These are phyloP conservation scores for Palythoa grandiflora DNA, from an alignment of 92 coral and sea anemone genomes.

Conservation along the genomic window DNA sequence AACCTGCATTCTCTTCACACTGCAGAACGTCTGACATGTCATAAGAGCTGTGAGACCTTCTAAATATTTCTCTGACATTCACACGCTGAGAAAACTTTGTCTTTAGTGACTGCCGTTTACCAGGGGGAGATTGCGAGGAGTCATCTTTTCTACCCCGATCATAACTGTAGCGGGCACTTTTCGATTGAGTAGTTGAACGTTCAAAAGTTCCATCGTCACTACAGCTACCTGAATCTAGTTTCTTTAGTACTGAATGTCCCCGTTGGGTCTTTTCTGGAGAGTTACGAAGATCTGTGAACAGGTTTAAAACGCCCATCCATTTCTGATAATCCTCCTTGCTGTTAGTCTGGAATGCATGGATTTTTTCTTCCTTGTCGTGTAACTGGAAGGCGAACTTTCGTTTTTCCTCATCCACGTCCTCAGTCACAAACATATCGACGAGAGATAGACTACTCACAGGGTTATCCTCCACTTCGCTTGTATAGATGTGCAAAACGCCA, in stretches of 20 bases:
- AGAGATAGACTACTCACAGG: slow-evolving; percentile 70
- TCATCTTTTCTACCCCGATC: slow-evolving; percentile 69
- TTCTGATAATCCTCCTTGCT: slow-evolving; percentile 77
- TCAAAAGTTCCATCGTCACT: slow-evolving; percentile 65
- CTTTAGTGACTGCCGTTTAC: slow-evolving; percentile 73
- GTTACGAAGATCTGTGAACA: slow-evolving; percentile 79
- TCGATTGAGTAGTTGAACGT: slow-evolving; percentile 63
- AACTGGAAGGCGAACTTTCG: slow-evolving; percentile 72
- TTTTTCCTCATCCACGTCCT: slow-evolving; percentile 68
- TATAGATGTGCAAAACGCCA: slow-evolving; percentile 83
- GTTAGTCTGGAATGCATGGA: slow-evolving; percentile 66
- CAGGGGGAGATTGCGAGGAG: slow-evolving; percentile 65
- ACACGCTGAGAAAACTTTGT: slow-evolving; percentile 79
- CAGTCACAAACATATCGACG: slow-evolving; percentile 87
- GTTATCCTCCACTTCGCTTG: slow-evolving; percentile 72
- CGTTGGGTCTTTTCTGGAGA: slow-evolving; percentile 60
- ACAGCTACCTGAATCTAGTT: slow-evolving; percentile 47
- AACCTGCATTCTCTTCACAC: slow-evolving; percentile 55
- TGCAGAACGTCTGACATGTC: slow-evolving; percentile 66
- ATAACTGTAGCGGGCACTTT: slow-evolving; percentile 58
- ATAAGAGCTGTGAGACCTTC: slow-evolving; percentile 81
- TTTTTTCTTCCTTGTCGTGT: slow-evolving; percentile 77
- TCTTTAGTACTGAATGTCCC: slow-evolving; percentile 19
- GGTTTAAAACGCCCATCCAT: slow-evolving; percentile 80
- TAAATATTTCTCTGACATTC: slow-evolving; percentile 81